These are phyloP conservation scores for Halichondria panicea DNA, from an alignment of 37 sponge, comb jelly and placozoan species.

Conservation along the genomic window DNA sequence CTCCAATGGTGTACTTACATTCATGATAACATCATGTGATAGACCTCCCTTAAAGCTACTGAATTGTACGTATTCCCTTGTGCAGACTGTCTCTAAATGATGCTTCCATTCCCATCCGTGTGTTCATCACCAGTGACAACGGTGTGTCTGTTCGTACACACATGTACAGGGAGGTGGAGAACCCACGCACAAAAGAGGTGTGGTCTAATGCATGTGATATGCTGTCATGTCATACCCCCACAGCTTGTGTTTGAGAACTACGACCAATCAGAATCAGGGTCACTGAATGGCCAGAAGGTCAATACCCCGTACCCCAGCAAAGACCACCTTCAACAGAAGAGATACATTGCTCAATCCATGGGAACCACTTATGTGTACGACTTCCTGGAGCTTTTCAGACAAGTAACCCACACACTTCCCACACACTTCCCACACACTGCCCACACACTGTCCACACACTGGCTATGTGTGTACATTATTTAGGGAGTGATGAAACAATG, in stretches of 20 bases:
- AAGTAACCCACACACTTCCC: conserved; percentile 41
- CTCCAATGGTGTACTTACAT: no score
- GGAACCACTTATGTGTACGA: conserved; percentile 98
- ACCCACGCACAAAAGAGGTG: conserved; percentile 83
- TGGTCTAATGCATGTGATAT: conserved; percentile 3
- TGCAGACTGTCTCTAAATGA: conserved; percentile 46
- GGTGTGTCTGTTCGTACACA: conserved; percentile 74
- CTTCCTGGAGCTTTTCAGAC: conserved; percentile 90
- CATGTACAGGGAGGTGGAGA: conserved; percentile 92
- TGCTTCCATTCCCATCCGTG: conserved; percentile 56
- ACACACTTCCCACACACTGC: no score
- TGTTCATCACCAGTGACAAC: conserved; percentile 89
- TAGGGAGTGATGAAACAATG: conserved; percentile 61
- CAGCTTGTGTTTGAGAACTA: conserved; percentile 71
- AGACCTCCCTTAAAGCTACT: no score
- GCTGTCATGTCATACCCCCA: neutral
- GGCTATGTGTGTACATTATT: neutral
- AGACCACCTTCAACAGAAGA: conserved; percentile 92
- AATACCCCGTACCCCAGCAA: conserved; percentile 90
- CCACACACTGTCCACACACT: neutral
- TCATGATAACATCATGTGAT: no score
- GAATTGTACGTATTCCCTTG: no score
- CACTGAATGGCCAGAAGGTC: conserved; percentile 90
- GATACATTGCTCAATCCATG: conserved; percentile 88
- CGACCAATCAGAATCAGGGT: conserved; percentile 53